phyloP scores from a whole-genome alignment of 2,113 vertebrate species.

The Bambusicola thoracicus region DNA sequence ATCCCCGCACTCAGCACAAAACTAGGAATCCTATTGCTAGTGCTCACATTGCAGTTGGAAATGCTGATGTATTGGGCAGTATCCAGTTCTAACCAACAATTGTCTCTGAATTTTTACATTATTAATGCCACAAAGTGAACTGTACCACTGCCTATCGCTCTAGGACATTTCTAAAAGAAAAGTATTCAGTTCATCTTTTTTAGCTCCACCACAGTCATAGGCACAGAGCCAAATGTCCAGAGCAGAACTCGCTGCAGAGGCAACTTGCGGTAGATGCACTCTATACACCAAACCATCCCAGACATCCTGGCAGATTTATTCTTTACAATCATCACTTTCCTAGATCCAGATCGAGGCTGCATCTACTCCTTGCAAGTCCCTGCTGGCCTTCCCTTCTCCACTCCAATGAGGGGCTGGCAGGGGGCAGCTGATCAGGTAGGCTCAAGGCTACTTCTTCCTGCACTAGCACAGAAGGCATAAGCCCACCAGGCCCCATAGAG shows the following conservation, averaged over 20 bases:
- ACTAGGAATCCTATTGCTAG: not conserved
- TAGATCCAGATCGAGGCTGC: not conserved
- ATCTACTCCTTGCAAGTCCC: not conserved
- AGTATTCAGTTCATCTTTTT: not conserved
- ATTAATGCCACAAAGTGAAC: not conserved
- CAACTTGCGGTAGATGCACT: not conserved
- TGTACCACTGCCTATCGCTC: not conserved
- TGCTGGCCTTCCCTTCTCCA: not conserved
- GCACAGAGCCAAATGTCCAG: not conserved
- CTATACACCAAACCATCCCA: not conserved
- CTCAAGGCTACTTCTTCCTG: not conserved
- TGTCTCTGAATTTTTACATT: not conserved
- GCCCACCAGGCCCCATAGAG: not conserved
- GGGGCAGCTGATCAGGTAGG: not conserved
- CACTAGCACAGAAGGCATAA: not conserved
- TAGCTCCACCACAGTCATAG: not conserved
- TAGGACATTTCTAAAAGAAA: conserved; percentile 8
- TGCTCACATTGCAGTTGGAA: not conserved
- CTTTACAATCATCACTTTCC: not conserved
- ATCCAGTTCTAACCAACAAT: not conserved
- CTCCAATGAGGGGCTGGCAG: not conserved
- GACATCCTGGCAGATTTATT: not conserved
- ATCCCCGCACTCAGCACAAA: not conserved
- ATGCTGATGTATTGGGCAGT: not conserved
- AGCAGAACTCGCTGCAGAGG: not conserved